Evolutionary conservation across 2,797 vertebrate species (phyloP).

Genomic region (Myiotriccus ornatus): DNA sequence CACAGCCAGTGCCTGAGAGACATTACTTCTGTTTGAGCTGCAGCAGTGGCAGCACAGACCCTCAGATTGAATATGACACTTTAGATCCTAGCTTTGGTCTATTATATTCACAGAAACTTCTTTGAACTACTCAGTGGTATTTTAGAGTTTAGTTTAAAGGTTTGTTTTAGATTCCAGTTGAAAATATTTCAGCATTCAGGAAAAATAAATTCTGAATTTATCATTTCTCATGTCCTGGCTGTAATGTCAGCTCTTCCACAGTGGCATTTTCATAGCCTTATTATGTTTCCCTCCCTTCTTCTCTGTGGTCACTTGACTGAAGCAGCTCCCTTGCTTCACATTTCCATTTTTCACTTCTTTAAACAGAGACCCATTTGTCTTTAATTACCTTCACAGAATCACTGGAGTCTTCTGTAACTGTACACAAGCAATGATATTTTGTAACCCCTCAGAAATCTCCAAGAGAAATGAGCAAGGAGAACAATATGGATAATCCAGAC

Average conservation of each 20-base stretch:
- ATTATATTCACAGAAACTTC: neutral
- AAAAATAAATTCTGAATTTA: neutral
- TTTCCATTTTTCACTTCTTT: constrained; percentile 11
- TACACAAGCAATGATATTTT: neutral
- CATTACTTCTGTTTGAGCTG: neutral
- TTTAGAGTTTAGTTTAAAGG: neutral
- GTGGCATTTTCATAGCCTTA: neutral
- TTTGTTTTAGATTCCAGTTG: neutral
- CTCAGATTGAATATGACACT: neutral
- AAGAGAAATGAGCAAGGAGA: neutral
- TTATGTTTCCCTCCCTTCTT: neutral
- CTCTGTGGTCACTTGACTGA: neutral
- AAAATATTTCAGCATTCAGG: neutral
- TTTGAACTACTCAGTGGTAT: neutral
- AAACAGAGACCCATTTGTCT: neutral
- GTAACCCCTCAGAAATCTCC: neutral
- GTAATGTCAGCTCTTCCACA: neutral
- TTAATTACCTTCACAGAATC: neutral
- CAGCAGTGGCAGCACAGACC: neutral
- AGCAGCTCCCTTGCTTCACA: neutral
- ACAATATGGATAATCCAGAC: neutral
- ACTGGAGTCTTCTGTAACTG: neutral
- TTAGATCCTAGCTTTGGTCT: neutral
- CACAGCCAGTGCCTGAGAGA: neutral
- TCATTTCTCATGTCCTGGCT: neutral